Conservation (phyloP, 2,113 vertebrate genomes). For the Strix uralensis region DNA sequence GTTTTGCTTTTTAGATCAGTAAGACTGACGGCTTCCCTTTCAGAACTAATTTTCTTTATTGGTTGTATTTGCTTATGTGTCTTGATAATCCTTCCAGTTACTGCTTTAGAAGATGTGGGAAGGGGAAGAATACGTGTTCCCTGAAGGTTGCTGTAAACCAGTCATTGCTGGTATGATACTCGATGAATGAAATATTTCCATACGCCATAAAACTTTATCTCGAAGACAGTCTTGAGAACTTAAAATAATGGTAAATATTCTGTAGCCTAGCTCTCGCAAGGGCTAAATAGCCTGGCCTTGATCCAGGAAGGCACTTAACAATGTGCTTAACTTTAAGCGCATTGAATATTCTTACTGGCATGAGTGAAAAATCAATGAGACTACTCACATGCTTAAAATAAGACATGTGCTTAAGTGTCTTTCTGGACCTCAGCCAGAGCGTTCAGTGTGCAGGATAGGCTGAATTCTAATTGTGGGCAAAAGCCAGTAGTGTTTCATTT, state of each 20-base stretch:
- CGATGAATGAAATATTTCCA: conserved; percentile 14
- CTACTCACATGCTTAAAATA: conserved; percentile 63
- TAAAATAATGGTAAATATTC: conserved; percentile 51
- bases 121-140: not conserved
- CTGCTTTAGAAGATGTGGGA: conserved; percentile 25
- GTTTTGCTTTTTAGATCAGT: not conserved
- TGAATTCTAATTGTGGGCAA: conserved; percentile 33
- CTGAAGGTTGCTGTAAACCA: not conserved
- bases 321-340: conserved; percentile 66
- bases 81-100: conserved; percentile 36
- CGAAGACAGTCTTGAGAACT: conserved; percentile 39
- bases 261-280: not conserved
- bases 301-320: conserved; percentile 64
- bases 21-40: not conserved
- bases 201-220: conserved; percentile 14
- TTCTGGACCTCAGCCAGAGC: conserved; percentile 41
- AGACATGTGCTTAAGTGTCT: conserved; percentile 61
- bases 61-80: not conserved
- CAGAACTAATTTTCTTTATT: not conserved
- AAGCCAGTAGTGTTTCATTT: conserved; percentile 57
- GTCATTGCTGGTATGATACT: not conserved
- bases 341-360: conserved; percentile 61
- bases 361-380: conserved; percentile 56
- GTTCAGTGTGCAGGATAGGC: not conserved
- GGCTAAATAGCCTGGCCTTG: conserved; percentile 48